Percentiles rank a stretch among this genome's conserved stretches.
These are phyloP conservation scores for Lipotes vexillifer DNA, from an alignment of 2,113 vertebrate species.

Conservation along the genomic window DNA sequence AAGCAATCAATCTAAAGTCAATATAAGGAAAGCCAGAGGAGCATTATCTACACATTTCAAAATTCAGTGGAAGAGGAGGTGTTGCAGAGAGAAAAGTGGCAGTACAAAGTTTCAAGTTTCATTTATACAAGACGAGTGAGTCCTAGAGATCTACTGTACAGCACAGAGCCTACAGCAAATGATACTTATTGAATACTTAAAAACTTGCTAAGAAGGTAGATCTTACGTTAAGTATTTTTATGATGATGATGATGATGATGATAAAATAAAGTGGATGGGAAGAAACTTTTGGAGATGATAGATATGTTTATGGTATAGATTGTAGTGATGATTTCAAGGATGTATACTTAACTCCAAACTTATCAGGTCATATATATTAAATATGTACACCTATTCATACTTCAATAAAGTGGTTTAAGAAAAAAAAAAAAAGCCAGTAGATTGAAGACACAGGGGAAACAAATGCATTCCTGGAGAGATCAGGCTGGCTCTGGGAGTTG, in stretches of 20 bases:
- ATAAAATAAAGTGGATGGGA: neutral
- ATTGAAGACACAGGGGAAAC: conserved; percentile 17
- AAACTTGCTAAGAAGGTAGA: neutral
- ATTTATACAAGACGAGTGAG: neutral
- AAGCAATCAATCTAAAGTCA: conserved; percentile 76
- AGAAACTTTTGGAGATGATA: neutral
- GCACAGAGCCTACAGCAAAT: neutral
- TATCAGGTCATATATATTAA: neutral
- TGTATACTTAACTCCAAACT: neutral
- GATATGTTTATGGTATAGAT: neutral
- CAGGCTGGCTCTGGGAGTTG: neutral
- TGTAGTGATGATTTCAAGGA: neutral
- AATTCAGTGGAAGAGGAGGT: neutral
- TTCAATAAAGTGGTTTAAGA: neutral
- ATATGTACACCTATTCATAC: neutral
- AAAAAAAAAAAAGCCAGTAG: neutral
- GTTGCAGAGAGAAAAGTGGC: conserved; percentile 41
- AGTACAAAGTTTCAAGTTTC: neutral
- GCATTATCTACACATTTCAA: conserved; percentile 52
- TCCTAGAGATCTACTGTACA: neutral
- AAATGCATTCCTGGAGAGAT: conserved; percentile 28
- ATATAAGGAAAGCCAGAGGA: conserved; percentile 65
- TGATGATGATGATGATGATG: neutral
- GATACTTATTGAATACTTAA: neutral
- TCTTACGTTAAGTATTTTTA: neutral